Evolutionary conservation across 2,888 invertebrate genomes (phyloP).

Genomic region (Dioctria linearis): DNA sequence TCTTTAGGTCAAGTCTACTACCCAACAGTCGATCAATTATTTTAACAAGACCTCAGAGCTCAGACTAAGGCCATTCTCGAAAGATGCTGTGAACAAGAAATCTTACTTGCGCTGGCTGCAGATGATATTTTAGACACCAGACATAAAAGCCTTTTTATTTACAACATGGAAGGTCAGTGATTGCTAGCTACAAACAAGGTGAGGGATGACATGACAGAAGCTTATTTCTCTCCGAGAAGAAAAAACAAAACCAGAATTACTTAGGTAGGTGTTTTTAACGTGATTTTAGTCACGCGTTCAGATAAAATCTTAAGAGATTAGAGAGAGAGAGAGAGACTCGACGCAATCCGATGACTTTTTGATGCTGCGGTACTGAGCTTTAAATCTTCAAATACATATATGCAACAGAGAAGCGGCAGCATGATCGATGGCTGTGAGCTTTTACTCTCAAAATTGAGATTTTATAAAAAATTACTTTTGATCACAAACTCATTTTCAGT

Average conservation of each 20-base stretch:
- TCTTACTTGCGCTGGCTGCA: not conserved
- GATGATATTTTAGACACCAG: slow-evolving; percentile 9
- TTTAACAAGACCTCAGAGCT: slow-evolving; percentile 7
- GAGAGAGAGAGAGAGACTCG: too few relatives aligned
- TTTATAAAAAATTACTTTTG: not conserved
- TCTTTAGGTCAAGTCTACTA: slow-evolving; percentile 34
- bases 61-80: not conserved
- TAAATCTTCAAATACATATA: not conserved
- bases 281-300: slow-evolving; percentile 4
- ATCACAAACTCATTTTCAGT: not conserved
- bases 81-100: slow-evolving; percentile 4
- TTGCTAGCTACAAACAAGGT: slow-evolving; percentile 7
- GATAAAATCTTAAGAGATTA: too few relatives aligned
- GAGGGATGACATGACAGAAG: not conserved
- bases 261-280: not conserved
- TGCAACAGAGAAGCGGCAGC: not conserved
- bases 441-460: not conserved
- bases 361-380: not conserved
- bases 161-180: slow-evolving; percentile 11
- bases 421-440: not conserved
- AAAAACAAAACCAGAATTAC: not conserved
- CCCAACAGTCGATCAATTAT: not conserved
- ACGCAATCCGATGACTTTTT: too few relatives aligned
- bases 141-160: not conserved
- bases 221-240: not conserved